A percentile compares a stretch with the other conserved stretches of the same genome.
Conservation (phyloP, 37 sponge, comb jelly and placozoan species). For the Aplysina aerophoba region DNA sequence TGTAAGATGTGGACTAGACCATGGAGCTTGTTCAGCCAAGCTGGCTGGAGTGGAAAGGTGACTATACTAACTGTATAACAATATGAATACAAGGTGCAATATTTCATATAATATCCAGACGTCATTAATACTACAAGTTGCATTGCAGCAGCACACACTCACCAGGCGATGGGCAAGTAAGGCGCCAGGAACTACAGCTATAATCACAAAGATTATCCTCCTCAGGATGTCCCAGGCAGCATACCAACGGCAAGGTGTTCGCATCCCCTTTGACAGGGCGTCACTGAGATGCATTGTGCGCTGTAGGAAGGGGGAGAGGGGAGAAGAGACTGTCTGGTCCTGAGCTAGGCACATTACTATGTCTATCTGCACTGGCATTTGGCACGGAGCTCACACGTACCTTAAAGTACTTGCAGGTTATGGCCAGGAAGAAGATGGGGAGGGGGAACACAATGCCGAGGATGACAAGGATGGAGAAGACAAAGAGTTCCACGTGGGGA, state of each 20-base stretch:
- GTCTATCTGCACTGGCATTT: too few relatives aligned
- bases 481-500: background rate
- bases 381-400: slow-evolving; percentile 8
- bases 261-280: background rate
- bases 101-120: too few relatives aligned
- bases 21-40: too few relatives aligned
- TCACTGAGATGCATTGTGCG: background rate
- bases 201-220: background rate
- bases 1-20: too few relatives aligned
- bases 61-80: too few relatives aligned
- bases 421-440: background rate
- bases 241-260: background rate
- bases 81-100: too few relatives aligned
- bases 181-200: background rate
- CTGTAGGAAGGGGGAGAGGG: background rate
- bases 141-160: background rate
- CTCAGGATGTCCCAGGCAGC: slow-evolving; percentile 13
- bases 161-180: background rate
- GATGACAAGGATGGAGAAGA: background rate
- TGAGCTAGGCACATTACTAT: background rate
- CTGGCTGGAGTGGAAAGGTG: too few relatives aligned
- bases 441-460: background rate
- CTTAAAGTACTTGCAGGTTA: slow-evolving; percentile 30
- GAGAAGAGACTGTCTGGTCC: background rate
- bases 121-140: too few relatives aligned